These are phyloP conservation scores for Psammodynastes pulverulentus DNA, from an alignment of 2,113 vertebrate species.

Conservation along the genomic window DNA sequence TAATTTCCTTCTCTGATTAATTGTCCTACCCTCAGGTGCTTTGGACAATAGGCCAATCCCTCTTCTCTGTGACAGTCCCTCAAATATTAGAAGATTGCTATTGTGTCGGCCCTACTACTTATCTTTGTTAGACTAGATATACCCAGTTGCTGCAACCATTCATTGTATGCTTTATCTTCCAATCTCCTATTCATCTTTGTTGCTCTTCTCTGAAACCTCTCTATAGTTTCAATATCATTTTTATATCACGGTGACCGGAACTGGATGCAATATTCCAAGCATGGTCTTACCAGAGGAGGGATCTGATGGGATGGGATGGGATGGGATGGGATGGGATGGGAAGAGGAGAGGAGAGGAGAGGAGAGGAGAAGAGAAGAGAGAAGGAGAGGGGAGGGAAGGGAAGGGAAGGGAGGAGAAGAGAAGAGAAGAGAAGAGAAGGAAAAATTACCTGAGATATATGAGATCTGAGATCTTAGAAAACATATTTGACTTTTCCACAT, in stretches of 20 bases:
- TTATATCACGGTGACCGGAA: neutral
- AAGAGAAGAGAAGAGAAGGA: neutral
- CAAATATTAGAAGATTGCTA: neutral
- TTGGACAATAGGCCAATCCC: neutral
- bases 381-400: rapidly evolving
- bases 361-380: too few relatives aligned
- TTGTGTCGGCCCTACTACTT: neutral
- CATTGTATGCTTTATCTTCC: neutral
- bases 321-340: neutral
- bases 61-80: neutral
- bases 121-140: neutral
- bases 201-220: neutral
- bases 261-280: neutral
- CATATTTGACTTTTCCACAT: neutral
- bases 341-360: rapidly evolving
- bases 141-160: neutral
- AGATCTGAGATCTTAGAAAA: neutral
- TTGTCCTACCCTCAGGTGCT: too few relatives aligned
- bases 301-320: neutral
- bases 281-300: neutral
- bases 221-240: neutral
- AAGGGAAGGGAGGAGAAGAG: rapidly evolving
- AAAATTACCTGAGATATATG: neutral
- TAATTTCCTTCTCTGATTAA: too few relatives aligned
- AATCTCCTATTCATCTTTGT: neutral